Base-by-base conservation (phyloP, 2,113 vertebrate species). In the Hyla sarda region DNA sequence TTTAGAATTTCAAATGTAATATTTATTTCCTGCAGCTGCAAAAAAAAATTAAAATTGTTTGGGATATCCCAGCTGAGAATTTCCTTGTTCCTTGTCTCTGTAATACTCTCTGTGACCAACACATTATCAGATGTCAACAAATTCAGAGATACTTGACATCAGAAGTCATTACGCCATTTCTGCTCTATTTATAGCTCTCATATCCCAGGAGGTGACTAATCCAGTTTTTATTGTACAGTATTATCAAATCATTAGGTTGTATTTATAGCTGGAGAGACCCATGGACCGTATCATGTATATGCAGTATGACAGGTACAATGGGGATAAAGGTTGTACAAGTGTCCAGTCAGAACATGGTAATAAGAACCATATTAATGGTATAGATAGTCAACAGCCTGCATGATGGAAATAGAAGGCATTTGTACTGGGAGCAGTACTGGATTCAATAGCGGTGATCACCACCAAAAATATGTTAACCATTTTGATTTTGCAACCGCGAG, bases 1-100 rank as follows among this genome's bases (percentile, higher is more conserved):
- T 25, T 5, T 47, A 47, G 78, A 81, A 81, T 65, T 81, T 81
- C 58, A 23, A 28, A 65, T 17, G 78, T 54, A 21, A 41, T 54
- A 32, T 77, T 52, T 81, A 21, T 65, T 81, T 81, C 78, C 37
- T 80, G 11, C 34, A 62, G 54, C 21, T 25, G 5, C 52, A 3
- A 37, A 37, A 37, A 37, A 37, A 37, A 5, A 28, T 34, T 19
- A 69, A 41, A 41, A 41, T n/a, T n/a, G 13, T 32, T 67, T 67
- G 65, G 1, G 16, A 13, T 21, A 41, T 41, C 14, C 0, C 9
- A 37, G 41, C 1, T 5, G 0, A 37, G 5, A 34, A 71, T 17
- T 71, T 71, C 67, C 67, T 41, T 19, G 23, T 71, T 37, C 32
- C 19, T 37, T 41, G 17, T 37, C 0, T 21, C 34, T 41, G 0